A percentile compares a stretch with the other conserved stretches of the same genome.
phyloP scores from a whole-genome alignment of 2,113 vertebrate species.

The Istiophorus platypterus region DNA sequence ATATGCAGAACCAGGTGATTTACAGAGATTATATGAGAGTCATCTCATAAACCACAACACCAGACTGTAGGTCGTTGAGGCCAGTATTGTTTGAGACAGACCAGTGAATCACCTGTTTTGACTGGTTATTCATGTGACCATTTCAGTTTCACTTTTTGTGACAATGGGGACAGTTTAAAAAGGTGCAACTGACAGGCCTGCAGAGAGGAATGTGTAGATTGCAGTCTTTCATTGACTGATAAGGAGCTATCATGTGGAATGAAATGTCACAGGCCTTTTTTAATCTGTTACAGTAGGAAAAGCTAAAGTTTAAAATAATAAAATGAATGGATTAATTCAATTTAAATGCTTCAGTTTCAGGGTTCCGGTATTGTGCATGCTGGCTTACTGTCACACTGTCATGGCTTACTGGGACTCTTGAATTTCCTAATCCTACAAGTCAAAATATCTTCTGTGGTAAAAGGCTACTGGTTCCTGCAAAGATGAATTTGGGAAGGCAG shows the following conservation, averaged over 20 bases:
- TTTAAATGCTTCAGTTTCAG: not conserved
- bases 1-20: slow-evolving; percentile 44
- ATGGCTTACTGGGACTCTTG: not conserved
- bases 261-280: not conserved
- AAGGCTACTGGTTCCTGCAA: not conserved
- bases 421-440: no score
- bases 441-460: not conserved
- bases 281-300: not conserved
- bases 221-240: not conserved
- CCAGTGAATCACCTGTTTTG: slow-evolving; percentile 6
- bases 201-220: not conserved
- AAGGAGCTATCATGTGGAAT: not conserved
- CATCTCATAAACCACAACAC: slow-evolving; percentile 28
- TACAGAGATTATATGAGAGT: slow-evolving; percentile 33
- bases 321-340: not conserved
- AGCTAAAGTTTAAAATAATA: not conserved
- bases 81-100: slow-evolving; percentile 11
- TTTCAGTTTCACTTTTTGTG: slow-evolving; percentile 15
- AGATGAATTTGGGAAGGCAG: not conserved
- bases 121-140: slow-evolving; percentile 1
- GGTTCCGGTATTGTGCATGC: not conserved
- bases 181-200: not conserved
- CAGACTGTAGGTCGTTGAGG: slow-evolving; percentile 5
- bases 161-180: not conserved
- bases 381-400: not conserved